Conservation (phyloP, 2,113 vertebrate genomes). For the Melanocharis versteri region DNA sequence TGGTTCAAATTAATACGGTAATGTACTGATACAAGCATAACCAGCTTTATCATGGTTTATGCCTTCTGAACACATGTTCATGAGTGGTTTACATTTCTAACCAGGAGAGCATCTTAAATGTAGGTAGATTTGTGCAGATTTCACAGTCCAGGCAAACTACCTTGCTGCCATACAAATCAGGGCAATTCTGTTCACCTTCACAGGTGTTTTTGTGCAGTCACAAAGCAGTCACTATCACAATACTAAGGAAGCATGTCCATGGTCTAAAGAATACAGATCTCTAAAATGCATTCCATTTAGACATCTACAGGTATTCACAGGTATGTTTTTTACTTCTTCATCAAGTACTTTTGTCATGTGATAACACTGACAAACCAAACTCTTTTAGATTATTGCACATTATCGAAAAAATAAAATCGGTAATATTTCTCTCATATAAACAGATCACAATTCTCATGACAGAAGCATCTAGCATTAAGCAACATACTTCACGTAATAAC, state of each 20-base stretch:
- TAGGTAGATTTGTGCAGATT: neutral
- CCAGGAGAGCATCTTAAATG: neutral
- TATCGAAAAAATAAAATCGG: neutral
- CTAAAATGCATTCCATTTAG: neutral
- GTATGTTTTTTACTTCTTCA: neutral
- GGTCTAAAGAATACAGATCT: neutral
- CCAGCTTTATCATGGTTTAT: neutral
- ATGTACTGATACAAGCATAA: neutral
- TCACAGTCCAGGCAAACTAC: neutral
- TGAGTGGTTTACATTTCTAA: neutral
- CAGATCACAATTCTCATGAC: neutral
- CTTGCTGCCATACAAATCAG: neutral
- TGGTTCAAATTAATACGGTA: neutral
- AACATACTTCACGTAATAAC: neutral
- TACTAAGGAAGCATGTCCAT: neutral
- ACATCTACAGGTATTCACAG: neutral
- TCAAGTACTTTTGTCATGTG: neutral
- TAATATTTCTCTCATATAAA: neutral
- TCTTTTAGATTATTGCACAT: neutral
- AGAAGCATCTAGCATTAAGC: neutral
- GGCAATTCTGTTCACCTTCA: neutral
- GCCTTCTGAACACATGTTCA: neutral
- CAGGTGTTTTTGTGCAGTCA: neutral
- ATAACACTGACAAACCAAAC: neutral
- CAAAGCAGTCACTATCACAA: neutral